phyloP scores from a whole-genome alignment of 2,888 invertebrate species.

The Cryptocephalus primarius region DNA sequence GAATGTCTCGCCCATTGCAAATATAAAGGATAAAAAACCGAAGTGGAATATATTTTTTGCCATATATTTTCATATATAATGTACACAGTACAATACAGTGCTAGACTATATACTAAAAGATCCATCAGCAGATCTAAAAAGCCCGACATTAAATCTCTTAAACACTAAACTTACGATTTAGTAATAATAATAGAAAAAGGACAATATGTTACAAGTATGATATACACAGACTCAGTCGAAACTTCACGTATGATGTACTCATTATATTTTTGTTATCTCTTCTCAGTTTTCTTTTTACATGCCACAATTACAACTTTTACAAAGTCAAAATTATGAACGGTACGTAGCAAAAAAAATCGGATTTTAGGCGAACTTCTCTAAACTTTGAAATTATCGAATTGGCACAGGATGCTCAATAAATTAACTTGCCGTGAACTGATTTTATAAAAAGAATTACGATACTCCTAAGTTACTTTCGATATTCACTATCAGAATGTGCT shows the following conservation, averaged over 20 bases:
- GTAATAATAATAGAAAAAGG: slow-evolving; percentile 27
- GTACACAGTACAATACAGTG: slow-evolving; percentile 38
- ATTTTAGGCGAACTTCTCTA: too few relatives aligned
- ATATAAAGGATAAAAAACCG: neutral
- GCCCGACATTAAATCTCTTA: slow-evolving; percentile 30
- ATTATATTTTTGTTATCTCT: slow-evolving; percentile 2
- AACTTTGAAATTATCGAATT: too few relatives aligned
- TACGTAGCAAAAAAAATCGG: too few relatives aligned
- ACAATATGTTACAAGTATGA: slow-evolving; percentile 27
- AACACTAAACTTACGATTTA: slow-evolving; percentile 24
- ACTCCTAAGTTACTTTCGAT: too few relatives aligned
- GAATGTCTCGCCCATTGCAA: neutral
- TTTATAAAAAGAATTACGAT: too few relatives aligned
- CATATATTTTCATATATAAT: slow-evolving; percentile 34
- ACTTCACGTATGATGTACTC: slow-evolving; percentile 1
- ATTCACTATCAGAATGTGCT: too few relatives aligned
- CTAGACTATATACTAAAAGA: slow-evolving; percentile 31
- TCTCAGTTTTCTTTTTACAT: neutral
- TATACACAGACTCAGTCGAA: slow-evolving; percentile 26
- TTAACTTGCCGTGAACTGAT: too few relatives aligned
- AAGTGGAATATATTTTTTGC: slow-evolving; percentile 21
- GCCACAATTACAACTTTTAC: too few relatives aligned
- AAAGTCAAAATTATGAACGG: too few relatives aligned
- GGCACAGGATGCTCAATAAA: too few relatives aligned
- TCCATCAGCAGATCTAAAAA: slow-evolving; percentile 33